phyloP scores from a whole-genome alignment of 2,888 invertebrate species.

The Philonicus albiceps region DNA sequence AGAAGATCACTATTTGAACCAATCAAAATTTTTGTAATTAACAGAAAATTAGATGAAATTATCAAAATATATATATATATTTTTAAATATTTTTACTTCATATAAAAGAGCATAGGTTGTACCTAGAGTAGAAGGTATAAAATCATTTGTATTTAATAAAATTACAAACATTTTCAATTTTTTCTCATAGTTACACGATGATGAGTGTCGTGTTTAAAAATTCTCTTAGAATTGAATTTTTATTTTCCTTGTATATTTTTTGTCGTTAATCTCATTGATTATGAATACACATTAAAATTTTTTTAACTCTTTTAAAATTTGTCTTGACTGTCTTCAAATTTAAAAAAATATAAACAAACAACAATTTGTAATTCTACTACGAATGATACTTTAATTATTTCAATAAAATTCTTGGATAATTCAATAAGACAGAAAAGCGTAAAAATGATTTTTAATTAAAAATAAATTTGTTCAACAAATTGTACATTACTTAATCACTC shows the following conservation, averaged over 20 bases:
- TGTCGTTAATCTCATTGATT: too few relatives aligned
- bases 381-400: too few relatives aligned
- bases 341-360: too few relatives aligned
- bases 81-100: not conserved
- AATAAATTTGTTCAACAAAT: not conserved
- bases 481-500: slow-evolving; percentile 58
- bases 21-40: slow-evolving; percentile 59
- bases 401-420: not conserved
- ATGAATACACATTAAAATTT: not conserved
- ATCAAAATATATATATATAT: not conserved
- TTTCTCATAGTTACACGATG: too few relatives aligned
- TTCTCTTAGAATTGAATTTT: not conserved
- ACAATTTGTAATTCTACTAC: too few relatives aligned
- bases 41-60: not conserved
- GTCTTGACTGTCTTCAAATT: too few relatives aligned
- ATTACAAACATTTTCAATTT: not conserved
- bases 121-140: not conserved
- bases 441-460: not conserved
- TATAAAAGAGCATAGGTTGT: not conserved
- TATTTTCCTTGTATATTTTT: too few relatives aligned
- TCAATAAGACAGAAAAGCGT: not conserved
- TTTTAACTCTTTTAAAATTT: not conserved
- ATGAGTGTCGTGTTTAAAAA: too few relatives aligned
- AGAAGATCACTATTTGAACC: slow-evolving; percentile 66
- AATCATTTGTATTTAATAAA: not conserved